These are phyloP conservation scores for Samia ricini DNA, from an alignment of 1,140 invertebrate genomes.

Conservation along the genomic window DNA sequence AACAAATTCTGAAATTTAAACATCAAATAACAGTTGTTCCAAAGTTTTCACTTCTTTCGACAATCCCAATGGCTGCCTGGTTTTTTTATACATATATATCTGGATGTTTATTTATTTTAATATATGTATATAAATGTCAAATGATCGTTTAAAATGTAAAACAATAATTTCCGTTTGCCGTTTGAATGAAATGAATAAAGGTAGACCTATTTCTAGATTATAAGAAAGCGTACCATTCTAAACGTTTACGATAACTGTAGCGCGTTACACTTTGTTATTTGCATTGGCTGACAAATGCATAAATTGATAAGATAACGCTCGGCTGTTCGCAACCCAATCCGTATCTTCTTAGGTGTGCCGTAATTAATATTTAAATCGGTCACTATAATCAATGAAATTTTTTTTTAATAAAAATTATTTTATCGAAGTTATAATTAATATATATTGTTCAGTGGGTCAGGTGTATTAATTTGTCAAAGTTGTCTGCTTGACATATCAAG, in stretches of 20 bases:
- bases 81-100: no score
- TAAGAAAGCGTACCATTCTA: background rate
- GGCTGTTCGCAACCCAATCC: background rate
- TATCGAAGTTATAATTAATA: background rate
- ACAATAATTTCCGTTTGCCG: no score
- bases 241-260: constrained; percentile 4
- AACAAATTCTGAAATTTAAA: no score
- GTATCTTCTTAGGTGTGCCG: background rate
- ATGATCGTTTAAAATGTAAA: no score
- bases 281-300: constrained; percentile 22
- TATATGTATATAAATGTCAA: no score
- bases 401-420: background rate
- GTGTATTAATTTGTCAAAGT: background rate
- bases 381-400: background rate
- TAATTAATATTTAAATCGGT: constrained; percentile 1
- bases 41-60: no score
- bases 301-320: constrained; percentile 20
- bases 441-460: background rate
- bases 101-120: no score
- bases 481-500: background rate
- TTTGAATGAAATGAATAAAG: background rate
- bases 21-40: no score
- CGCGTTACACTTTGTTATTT: constrained; percentile 18
- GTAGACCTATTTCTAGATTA: background rate
- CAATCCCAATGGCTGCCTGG: no score